Percentiles rank a stretch among this genome's conserved stretches.
Evolutionary conservation across 2,113 vertebrate species (phyloP).

Genomic region (Climacteris rufus): DNA sequence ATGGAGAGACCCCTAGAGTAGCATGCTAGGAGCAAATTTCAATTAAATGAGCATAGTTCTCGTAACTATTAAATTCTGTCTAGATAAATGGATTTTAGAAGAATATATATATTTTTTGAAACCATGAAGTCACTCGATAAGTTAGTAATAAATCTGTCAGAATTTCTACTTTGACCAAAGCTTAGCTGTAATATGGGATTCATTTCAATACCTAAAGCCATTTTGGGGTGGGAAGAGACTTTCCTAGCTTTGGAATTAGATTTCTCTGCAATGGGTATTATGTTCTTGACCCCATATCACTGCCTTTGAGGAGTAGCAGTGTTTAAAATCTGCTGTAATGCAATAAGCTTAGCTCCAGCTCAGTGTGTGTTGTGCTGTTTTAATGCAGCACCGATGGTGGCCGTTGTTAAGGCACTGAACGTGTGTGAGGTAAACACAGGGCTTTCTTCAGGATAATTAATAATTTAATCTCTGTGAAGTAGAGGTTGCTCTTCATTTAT

Average conservation of each 20-base stretch:
- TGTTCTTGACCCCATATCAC: conserved; percentile 3
- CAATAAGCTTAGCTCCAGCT: conserved; percentile 9
- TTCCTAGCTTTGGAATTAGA: conserved; percentile 45
- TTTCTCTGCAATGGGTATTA: conserved; percentile 18
- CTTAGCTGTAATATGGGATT: conserved; percentile 42
- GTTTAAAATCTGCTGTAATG: conserved; percentile 41
- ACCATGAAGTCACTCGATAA: conserved; percentile 60
- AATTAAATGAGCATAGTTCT: conserved; percentile 61
- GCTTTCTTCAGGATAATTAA: conserved; percentile 21
- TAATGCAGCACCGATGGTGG: neutral
- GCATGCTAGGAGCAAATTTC: conserved; percentile 47
- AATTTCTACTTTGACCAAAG: conserved; percentile 56
- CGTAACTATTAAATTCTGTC: conserved; percentile 42
- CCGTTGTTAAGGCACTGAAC: neutral
- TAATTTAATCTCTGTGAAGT: conserved; percentile 15
- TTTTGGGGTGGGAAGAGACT: conserved; percentile 24
- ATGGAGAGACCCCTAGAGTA: conserved; percentile 12
- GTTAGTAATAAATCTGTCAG: conserved; percentile 64
- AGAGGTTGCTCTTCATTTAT: neutral
- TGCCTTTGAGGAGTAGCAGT: conserved; percentile 36
- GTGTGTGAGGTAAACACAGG: neutral
- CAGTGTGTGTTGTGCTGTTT: neutral
- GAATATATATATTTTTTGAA: conserved; percentile 60
- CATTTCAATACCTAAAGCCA: conserved; percentile 65
- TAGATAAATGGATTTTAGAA: conserved; percentile 66